Evolutionary conservation across 2,888 invertebrate genomes (phyloP).

Genomic region (Drosophila sordidula): DNA sequence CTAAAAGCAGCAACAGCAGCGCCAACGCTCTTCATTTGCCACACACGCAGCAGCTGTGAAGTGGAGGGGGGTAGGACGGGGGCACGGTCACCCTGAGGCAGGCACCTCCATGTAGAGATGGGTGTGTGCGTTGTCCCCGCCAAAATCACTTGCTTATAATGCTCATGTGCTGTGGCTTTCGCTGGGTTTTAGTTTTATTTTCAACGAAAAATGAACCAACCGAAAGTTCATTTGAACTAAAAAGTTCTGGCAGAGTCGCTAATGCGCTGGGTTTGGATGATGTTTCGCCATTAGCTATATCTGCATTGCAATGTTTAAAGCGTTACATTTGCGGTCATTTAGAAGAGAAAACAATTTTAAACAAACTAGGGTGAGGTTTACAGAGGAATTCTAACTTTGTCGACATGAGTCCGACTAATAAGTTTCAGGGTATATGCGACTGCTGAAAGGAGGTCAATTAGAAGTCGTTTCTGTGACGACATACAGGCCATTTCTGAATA

Average conservation of each 20-base stretch:
- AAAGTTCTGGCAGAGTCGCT: constrained; percentile 5
- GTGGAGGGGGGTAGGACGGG: background rate
- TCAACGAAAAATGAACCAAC: constrained; percentile 6
- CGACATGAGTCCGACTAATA: too few species aligned
- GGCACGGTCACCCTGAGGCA: constrained; percentile 2
- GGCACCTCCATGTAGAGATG: constrained; percentile 9
- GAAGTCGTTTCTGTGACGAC: too few species aligned
- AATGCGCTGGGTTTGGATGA: background rate
- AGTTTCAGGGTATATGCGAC: too few species aligned
- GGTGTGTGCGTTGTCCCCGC: constrained; percentile 1
- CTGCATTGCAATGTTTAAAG: background rate
- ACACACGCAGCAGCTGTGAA: background rate
- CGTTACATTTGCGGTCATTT: background rate
- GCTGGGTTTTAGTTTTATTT: constrained; percentile 43
- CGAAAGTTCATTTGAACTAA: constrained; percentile 7
- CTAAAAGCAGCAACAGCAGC: constrained; percentile 13
- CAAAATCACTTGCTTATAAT: constrained; percentile 37
- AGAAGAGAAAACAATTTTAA: background rate
- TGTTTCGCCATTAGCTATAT: background rate
- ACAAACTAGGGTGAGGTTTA: too few species aligned
- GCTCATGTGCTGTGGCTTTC: constrained; percentile 28
- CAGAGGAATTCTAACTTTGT: too few species aligned
- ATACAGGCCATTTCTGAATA: too few species aligned
- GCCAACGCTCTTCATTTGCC: constrained; percentile 1
- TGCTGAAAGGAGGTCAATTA: too few species aligned